Evolutionary conservation across 2,113 vertebrate species (phyloP).

Genomic region (Apistogramma diplotaenia): DNA sequence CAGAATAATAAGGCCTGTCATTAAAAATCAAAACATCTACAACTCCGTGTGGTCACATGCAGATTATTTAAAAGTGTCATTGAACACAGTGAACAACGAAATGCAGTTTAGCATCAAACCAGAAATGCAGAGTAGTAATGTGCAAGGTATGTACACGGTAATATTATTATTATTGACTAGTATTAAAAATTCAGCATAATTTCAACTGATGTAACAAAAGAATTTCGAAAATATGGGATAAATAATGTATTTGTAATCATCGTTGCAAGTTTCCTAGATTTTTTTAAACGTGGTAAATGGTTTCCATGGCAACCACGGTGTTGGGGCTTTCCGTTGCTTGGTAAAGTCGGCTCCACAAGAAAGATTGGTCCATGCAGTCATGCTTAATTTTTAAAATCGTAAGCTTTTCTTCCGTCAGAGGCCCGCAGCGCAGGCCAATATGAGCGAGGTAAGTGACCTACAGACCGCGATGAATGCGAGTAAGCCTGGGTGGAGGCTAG

Average conservation of each 20-base stretch:
- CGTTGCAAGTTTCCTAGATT: neutral
- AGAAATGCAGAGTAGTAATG: no score
- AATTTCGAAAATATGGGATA: no score
- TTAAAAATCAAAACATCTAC: no score
- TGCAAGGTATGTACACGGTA: no score
- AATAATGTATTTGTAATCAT: neutral
- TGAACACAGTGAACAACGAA: no score
- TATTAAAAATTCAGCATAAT: no score
- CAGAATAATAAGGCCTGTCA: no score
- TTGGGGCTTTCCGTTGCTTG: slow-evolving; percentile 19
- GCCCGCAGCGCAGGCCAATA: neutral
- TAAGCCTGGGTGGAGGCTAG: neutral
- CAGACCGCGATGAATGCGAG: neutral
- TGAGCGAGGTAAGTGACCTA: neutral
- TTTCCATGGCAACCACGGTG: slow-evolving; percentile 42
- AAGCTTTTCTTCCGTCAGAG: neutral
- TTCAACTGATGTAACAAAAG: no score
- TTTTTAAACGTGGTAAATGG: neutral
- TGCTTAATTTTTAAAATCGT: neutral
- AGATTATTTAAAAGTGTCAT: no score
- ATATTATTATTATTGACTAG: neutral
- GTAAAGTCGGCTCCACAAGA: neutral
- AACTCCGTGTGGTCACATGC: no score
- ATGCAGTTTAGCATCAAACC: no score
- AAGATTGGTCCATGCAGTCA: neutral